These are phyloP conservation scores for Bufo bufo DNA, from an alignment of 2,113 vertebrate species.

Conservation along the genomic window DNA sequence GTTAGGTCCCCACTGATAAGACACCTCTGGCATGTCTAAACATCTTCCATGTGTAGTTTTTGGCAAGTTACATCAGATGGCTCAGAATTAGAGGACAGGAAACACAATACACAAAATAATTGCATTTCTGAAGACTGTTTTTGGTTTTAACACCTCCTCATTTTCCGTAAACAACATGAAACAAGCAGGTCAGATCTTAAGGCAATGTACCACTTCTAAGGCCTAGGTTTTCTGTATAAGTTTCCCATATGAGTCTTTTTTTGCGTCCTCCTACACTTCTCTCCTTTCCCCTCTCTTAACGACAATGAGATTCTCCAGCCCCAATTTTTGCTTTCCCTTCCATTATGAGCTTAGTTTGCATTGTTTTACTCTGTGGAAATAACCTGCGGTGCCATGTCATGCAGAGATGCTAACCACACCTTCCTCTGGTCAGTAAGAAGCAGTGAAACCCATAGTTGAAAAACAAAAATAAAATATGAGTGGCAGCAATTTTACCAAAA, in stretches of 20 bases:
- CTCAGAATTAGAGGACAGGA: slow-evolving; percentile 7
- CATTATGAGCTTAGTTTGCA: not conserved
- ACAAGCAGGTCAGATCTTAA: slow-evolving; percentile 26
- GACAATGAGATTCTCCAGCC: not conserved
- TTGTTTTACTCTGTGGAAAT: slow-evolving; percentile 28
- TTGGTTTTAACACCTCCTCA: slow-evolving; percentile 46
- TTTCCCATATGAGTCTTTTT: slow-evolving; percentile 31
- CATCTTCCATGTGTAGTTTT: too few relatives aligned
- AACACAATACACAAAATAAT: slow-evolving; percentile 17
- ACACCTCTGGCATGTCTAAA: not conserved
- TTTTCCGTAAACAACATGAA: slow-evolving; percentile 48
- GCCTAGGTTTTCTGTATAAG: not conserved
- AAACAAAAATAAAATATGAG: not conserved
- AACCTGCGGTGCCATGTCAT: not conserved
- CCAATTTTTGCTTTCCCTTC: not conserved
- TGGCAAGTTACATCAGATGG: not conserved
- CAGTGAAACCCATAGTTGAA: not conserved
- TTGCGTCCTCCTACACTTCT: slow-evolving; percentile 29
- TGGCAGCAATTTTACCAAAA: not conserved
- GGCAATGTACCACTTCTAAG: not conserved
- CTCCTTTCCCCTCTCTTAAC: not conserved
- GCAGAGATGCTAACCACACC: not conserved
- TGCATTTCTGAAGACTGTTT: not conserved
- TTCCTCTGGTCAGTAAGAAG: slow-evolving; percentile 3
- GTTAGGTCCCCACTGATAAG: too few relatives aligned